These are phyloP conservation scores for Drosophila mettleri DNA, from an alignment of 2,888 invertebrate species.

Conservation along the genomic window DNA sequence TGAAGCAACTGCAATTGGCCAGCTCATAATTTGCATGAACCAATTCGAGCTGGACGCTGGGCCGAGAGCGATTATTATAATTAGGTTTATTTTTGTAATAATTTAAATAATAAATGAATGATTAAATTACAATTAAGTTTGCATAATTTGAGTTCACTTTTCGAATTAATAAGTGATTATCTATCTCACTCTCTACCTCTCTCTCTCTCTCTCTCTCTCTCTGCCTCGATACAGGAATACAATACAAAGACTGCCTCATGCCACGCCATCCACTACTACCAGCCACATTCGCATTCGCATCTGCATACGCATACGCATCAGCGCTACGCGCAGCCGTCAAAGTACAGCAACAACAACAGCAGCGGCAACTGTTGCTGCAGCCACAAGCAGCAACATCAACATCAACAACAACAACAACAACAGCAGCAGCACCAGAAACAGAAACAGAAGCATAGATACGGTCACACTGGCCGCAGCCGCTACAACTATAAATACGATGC, in stretches of 20 bases:
- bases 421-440: constrained; percentile 45
- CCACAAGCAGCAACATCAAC: constrained; percentile 12
- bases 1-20: too few relatives aligned
- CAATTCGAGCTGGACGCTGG: too few relatives aligned
- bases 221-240: constrained; percentile 75
- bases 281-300: constrained; percentile 53
- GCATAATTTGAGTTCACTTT: constrained; percentile 2
- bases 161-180: not conserved
- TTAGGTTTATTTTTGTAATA: not conserved
- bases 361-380: constrained; percentile 29
- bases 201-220: not conserved
- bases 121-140: not conserved
- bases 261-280: constrained; percentile 84
- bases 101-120: not conserved
- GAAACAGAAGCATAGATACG: constrained; percentile 38
- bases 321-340: constrained; percentile 41
- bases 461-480: constrained; percentile 58
- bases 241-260: constrained; percentile 85
- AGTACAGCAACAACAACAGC: constrained; percentile 27
- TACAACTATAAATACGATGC: constrained; percentile 75
- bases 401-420: constrained; percentile 25
- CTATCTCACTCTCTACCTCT: not conserved
- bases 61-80: not conserved
- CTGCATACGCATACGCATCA: constrained; percentile 26
- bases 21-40: too few relatives aligned